Conservation (phyloP, 92 coral and sea anemone species). For the Epizoanthus illoricatus region DNA sequence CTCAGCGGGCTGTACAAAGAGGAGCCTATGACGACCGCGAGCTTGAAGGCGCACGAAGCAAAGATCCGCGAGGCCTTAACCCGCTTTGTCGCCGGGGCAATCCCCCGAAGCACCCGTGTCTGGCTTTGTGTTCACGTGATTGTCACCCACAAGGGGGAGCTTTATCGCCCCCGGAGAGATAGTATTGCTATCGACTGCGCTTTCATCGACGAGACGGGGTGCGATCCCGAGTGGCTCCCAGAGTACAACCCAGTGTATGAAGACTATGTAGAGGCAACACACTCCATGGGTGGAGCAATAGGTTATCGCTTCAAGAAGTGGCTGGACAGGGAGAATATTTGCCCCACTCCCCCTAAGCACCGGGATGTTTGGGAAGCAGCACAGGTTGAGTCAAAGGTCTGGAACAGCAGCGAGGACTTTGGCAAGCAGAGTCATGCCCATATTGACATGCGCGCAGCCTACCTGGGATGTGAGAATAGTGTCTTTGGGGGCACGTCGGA, state of each 20-base stretch:
- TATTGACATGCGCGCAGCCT: conserved; percentile 51
- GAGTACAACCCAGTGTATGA: neutral
- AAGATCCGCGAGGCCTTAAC: conserved; percentile 1
- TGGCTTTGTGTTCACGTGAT: conserved; percentile 16
- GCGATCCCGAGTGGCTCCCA: conserved; percentile 23
- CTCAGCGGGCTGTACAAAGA: no score
- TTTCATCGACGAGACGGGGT: conserved; percentile 24
- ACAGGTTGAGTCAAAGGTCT: neutral
- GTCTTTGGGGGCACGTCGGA: neutral
- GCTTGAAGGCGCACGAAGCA: conserved; percentile 13
- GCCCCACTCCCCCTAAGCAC: conserved; percentile 20
- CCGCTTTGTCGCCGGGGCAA: conserved; percentile 21
- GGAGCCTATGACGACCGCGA: neutral
- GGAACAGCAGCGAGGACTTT: neutral
- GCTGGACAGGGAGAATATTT: conserved; percentile 7
- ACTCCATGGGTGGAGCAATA: conserved; percentile 26
- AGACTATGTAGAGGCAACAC: conserved; percentile 14
- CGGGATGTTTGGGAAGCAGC: conserved; percentile 22
- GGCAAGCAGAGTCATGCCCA: neutral
- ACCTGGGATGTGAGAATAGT: conserved; percentile 38
- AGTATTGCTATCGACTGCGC: neutral
- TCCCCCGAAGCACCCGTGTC: neutral
- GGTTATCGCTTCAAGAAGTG: conserved; percentile 23
- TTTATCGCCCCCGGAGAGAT: conserved; percentile 1
- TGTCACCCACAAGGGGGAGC: conserved; percentile 16